These are phyloP conservation scores for Pogonophryne albipinna DNA, from an alignment of 2,797 vertebrate species.

Conservation along the genomic window DNA sequence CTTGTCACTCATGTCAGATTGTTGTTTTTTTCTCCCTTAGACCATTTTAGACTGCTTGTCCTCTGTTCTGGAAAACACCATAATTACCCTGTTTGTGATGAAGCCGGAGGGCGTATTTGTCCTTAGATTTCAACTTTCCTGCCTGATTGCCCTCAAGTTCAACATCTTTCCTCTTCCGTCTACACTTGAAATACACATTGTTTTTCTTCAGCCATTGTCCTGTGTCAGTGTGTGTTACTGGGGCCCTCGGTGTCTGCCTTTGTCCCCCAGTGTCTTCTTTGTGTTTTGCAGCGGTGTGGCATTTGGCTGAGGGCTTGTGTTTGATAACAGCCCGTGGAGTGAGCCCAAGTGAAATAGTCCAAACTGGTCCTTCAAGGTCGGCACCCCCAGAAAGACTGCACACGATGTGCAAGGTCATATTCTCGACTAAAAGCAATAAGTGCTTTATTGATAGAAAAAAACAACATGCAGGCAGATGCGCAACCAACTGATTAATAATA, in stretches of 20 bases:
- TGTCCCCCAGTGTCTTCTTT: constrained; percentile 72
- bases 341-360: constrained; percentile 77
- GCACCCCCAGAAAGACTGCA: constrained; percentile 80
- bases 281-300: constrained; percentile 71
- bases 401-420: constrained; percentile 89
- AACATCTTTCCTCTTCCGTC: constrained; percentile 82
- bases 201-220: constrained; percentile 82
- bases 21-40: constrained; percentile 62
- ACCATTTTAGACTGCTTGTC: constrained; percentile 75
- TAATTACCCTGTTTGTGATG: constrained; percentile 84
- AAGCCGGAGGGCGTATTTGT: constrained; percentile 78
- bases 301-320: constrained; percentile 78
- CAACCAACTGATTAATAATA: constrained; percentile 86
- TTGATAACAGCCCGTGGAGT: constrained; percentile 74
- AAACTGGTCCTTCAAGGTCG: constrained; percentile 89
- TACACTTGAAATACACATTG: constrained; percentile 82
- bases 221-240: constrained; percentile 36
- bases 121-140: constrained; percentile 79
- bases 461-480: constrained; percentile 82
- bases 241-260: constrained; percentile 57
- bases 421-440: constrained; percentile 93
- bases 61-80: constrained; percentile 79
- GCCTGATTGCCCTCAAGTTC: constrained; percentile 81
- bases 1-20: constrained; percentile 78
- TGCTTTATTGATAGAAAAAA: constrained; percentile 91